Percentiles rank a stretch among this genome's conserved stretches.
Conservation (phyloP, 2,113 vertebrate species). For the Diglossa brunneiventris region DNA sequence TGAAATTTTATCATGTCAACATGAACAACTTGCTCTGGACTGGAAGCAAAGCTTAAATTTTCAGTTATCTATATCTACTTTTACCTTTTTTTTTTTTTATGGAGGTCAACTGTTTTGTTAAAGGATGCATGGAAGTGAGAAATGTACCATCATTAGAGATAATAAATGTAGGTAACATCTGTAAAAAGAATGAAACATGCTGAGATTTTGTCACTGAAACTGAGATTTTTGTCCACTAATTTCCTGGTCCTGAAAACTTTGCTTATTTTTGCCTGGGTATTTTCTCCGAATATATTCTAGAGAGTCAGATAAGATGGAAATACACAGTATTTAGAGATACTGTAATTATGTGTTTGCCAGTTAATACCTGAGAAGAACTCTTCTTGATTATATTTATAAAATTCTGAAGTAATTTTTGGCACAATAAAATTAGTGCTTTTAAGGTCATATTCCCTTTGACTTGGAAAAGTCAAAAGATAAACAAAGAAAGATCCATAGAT, state of each 20-base stretch:
- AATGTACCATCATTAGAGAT: neutral
- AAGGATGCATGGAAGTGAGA: neutral
- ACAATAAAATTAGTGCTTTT: neutral
- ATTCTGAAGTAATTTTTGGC: neutral
- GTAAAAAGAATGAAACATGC: neutral
- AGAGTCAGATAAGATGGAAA: neutral
- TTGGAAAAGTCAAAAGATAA: neutral
- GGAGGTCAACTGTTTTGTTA: neutral
- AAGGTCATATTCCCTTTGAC: neutral
- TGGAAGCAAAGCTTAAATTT: neutral
- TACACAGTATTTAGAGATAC: neutral
- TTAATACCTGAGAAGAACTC: neutral
- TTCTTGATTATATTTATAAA: neutral
- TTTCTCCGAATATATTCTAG: neutral
- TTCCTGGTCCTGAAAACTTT: neutral
- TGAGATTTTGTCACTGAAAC: neutral
- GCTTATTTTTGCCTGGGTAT: neutral
- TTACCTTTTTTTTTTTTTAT: neutral
- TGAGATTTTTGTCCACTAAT: neutral
- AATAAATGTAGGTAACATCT: neutral
- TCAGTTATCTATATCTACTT: neutral
- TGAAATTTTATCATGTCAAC: neutral
- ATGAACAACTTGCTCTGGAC: neutral
- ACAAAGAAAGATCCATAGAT: neutral
- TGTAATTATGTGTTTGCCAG: neutral